Evolutionary conservation across 2,797 vertebrate genomes (phyloP), one percentile per base, ranked within the genome.

Genomic region (Sibirionetta formosa): DNA sequence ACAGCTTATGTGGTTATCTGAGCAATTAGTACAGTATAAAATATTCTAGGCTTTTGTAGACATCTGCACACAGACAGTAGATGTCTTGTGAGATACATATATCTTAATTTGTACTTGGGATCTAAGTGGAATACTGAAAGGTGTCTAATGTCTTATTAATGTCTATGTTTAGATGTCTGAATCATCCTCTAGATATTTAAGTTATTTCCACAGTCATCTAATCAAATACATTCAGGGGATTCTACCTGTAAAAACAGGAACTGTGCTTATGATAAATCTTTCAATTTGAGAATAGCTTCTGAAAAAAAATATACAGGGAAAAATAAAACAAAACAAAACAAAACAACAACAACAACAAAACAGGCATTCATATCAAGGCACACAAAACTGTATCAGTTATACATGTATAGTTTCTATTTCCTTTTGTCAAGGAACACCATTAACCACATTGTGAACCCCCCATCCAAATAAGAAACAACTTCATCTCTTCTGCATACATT

Each of bases 1-100:
- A 63, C 22, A 54, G 6, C 24, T 60, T 3, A 0, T 29, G 16
- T 27, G 16, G 27, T 42, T 35, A 68, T 4, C 26, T n/a, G n/a
- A 26, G 1, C 12, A 54, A 64, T 9, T 44, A 48, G 31, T 16
- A 17, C 1, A 2, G 9, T n/a, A 8, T 23, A 44, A 65, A 31
- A 29, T 23, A 35, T 73, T 70, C 73, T 60, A 27, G 17, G 3
- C 22, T 69, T 56, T 51, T 90, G 29, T 26, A 86, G 18, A 50
- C 12, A 16, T 46, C 33, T 86, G 18, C 64, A 57, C 33, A 48
- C 14, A 0, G 5, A 53, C 17, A 68, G 24, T 19, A 65, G 4
- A 22, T 31, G 24, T 57, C 24, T 57, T 24, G 9, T 40, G 50
- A 61, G 18, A 11, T 42, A 61, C 0, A 0, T 0, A 9, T 48